Evolutionary conservation across 2,797 vertebrate genomes (phyloP), one percentile per base, ranked within the genome.

Genomic region (Chiropotes sagulatus): DNA sequence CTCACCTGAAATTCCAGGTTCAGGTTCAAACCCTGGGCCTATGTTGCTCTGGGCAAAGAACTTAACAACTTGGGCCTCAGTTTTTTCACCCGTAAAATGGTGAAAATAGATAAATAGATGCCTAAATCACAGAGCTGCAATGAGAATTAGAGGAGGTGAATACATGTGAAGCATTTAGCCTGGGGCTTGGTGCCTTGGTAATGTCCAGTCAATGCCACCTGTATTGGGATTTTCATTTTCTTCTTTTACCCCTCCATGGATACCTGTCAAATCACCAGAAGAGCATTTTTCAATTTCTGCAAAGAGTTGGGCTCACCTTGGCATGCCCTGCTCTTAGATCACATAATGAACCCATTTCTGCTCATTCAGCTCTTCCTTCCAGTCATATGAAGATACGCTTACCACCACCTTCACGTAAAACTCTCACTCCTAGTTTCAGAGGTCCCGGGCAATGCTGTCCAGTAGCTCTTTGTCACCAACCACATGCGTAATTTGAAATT

Each of bases 161-260:
- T 46, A 33, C 6, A 7, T 39, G 10, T 15, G 57, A 75, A 61
- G 39, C 33, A n/a, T 13, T 41, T 30, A 86, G 75, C 7, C 4
- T 12, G 9, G 26, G 20, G 33, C 39, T 67, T 26, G 22, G 24
- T 7, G 3, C 4, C 22, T 72, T 7, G 1, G 0, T 1, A 33
- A 22, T 14, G 39, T 54, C 70, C 20, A 70, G 30, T 19, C 3
- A 30, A 15, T 54, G 36, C 6, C 2, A 0, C 30, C 12, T 0
- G 26, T 57, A 30, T 44, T 6, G 22, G 26, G 24, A 12, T 50
- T 48, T 73, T 33, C 28, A 6, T 36, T 48, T 61, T 46, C 3
- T 22, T 41, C 13, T 36, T 2, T 78, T 20, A 33, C 61, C 67
- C 39, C 48, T 73, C 24, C 33, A 6, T 0, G 14, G 33, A 41